phyloP scores from a whole-genome alignment of 2,888 invertebrate genomes.

The Beris morrisii region DNA sequence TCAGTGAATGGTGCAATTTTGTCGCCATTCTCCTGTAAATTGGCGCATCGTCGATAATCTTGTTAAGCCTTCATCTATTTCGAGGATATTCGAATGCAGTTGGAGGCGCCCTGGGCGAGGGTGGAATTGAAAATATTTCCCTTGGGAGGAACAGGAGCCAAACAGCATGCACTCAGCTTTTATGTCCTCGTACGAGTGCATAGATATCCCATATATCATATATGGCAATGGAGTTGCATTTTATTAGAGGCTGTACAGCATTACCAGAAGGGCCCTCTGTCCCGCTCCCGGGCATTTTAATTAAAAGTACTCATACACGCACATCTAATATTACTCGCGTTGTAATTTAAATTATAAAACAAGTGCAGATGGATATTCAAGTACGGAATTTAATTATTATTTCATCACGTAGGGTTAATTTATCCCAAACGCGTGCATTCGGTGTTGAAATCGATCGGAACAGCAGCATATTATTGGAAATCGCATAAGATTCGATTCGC shows the following conservation, averaged over 20 bases:
- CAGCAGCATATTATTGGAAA: no score
- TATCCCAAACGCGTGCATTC: not conserved
- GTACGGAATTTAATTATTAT: constrained; percentile 29
- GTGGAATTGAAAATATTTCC: constrained; percentile 38
- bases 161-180: constrained; percentile 35
- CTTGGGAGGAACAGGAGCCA: constrained; percentile 36
- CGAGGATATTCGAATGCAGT: constrained; percentile 23
- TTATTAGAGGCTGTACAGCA: constrained; percentile 1
- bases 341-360: constrained; percentile 12
- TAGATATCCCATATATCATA: constrained; percentile 5
- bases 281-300: constrained; percentile 35
- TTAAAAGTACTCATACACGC: constrained; percentile 35
- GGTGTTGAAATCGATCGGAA: not conserved
- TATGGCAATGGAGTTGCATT: constrained; percentile 20
- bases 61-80: constrained; percentile 34
- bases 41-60: constrained; percentile 40
- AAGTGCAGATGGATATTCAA: constrained; percentile 20
- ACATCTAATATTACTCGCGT: constrained; percentile 6
- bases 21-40: constrained; percentile 38
- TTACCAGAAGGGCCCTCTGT: constrained; percentile 23
- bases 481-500: no score
- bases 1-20: constrained; percentile 38
- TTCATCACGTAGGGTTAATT: constrained; percentile 19
- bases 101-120: constrained; percentile 27
- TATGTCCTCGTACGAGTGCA: constrained; percentile 28